phyloP scores from a whole-genome alignment of 2,113 vertebrate genomes.

The Hipposideros armiger region DNA sequence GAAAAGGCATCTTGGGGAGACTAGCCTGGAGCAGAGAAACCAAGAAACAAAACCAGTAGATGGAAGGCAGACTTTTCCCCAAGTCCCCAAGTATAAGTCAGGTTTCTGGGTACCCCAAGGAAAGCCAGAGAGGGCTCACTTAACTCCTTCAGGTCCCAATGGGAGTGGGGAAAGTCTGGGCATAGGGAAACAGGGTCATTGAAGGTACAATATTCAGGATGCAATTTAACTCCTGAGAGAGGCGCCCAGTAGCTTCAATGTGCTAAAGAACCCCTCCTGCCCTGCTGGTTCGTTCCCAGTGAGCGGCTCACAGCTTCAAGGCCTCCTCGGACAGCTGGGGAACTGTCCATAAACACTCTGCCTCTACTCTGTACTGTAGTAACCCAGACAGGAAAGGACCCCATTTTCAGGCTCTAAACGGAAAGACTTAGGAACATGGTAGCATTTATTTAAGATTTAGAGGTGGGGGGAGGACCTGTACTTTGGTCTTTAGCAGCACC shows the following conservation, averaged over 20 bases:
- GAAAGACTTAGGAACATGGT: background rate
- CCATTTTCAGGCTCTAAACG: background rate
- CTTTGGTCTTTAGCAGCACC: background rate
- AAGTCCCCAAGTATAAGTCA: background rate
- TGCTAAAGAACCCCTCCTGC: background rate
- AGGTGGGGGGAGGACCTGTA: background rate
- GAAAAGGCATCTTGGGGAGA: background rate
- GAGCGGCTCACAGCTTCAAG: background rate
- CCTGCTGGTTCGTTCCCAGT: background rate
- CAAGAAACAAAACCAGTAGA: background rate
- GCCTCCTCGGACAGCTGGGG: background rate
- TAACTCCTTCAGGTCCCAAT: rapidly evolving
- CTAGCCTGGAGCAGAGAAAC: background rate
- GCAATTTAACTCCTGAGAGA: background rate
- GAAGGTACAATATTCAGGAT: background rate
- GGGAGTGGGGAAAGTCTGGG: no score
- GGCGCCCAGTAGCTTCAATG: background rate
- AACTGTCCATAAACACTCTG: background rate
- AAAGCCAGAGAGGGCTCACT: background rate
- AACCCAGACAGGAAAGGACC: background rate
- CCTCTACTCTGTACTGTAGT: background rate
- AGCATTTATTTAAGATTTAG: background rate
- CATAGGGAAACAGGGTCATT: background rate
- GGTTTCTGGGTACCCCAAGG: background rate
- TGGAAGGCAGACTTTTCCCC: background rate